Evolutionary conservation across 2,113 vertebrate species (phyloP), one percentile per base, ranked within the genome.

Genomic region (Syrrhaptes paradoxus): DNA sequence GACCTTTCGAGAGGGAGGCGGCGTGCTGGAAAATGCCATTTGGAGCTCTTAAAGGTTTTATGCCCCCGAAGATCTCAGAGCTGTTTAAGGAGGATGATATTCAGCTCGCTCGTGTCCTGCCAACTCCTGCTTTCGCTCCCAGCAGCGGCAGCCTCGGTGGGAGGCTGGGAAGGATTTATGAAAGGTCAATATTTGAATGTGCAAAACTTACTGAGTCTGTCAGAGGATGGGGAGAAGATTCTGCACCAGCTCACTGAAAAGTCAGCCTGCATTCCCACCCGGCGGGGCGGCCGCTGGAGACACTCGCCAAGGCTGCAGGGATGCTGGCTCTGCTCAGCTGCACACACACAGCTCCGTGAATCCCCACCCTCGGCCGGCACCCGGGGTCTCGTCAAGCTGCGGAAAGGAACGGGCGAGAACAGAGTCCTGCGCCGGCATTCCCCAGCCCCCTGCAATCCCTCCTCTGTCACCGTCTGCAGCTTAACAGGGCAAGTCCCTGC

Each of bases 141-240:
- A 80, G 94, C 89, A 79, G 90, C 0, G 0, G 54, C 89, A 83
- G 80, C 88, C 79, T 87, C 87, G 2, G 72, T 48, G 94, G 94
- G 91, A 95, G 80, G 43, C 89, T 92, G 93, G 58, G 93, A 31
- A 88, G 91, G 89, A 96, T 96, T 96, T 91, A 85, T 73, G 67
- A 97, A 96, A 96, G 95, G 95, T 96, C 95, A 95, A 90, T 91
- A 93, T 95, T 94, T 94, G 94, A 96, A 97, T 96, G 96, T 95
- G 89, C 92, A 96, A 96, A 95, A 96, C 91, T 89, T 87, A 75
- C 94, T 58, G 41, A 88, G 85, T 86, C 91, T 95, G 11, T 71
- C 82, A 49, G 86, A 75, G 85, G 65, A 57, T 1, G 7, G 57
- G 85, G 79, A 80, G 67, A 86, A 86, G 51, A 61, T 76, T 93